These are phyloP conservation scores for Ptilorrhoa leucosticta DNA, from an alignment of 2,113 vertebrate species.

Conservation along the genomic window DNA sequence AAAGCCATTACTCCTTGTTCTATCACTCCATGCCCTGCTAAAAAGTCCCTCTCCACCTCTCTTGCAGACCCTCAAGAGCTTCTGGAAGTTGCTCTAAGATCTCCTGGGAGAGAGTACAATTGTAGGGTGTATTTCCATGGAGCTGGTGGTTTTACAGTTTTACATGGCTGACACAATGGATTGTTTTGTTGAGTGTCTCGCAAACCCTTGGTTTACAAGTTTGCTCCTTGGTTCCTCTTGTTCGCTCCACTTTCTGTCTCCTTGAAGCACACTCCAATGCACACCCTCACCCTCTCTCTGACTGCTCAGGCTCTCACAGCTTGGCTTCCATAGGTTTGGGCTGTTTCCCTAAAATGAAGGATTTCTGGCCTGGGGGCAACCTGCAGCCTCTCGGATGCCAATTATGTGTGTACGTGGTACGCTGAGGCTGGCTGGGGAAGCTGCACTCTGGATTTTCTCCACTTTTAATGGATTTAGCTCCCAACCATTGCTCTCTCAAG, in stretches of 20 bases:
- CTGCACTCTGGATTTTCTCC: not conserved
- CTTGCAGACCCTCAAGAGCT: not conserved
- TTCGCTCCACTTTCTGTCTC: not conserved
- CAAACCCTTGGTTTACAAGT: not conserved
- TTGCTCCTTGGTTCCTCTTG: not conserved
- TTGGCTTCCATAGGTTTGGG: not conserved
- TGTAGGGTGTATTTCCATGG: not conserved
- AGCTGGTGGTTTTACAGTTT: not conserved
- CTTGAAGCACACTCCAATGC: not conserved
- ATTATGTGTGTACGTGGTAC: not conserved
- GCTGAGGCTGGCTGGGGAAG: not conserved
- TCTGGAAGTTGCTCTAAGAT: not conserved
- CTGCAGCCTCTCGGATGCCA: not conserved
- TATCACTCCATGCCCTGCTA: not conserved
- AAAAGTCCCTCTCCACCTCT: not conserved
- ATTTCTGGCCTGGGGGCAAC: not conserved
- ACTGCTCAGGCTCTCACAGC: not conserved
- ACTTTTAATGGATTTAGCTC: not conserved
- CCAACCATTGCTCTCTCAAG: not conserved
- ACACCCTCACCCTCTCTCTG: not conserved
- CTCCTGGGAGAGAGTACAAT: not conserved
- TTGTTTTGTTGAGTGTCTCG: not conserved
- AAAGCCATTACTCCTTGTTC: not conserved
- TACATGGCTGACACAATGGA: fast-evolving
- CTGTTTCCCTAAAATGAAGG: not conserved